Percentiles rank a stretch among this genome's conserved stretches.
phyloP scores from a whole-genome alignment of 2,113 vertebrate species.

The Pyrgilauda ruficollis region DNA sequence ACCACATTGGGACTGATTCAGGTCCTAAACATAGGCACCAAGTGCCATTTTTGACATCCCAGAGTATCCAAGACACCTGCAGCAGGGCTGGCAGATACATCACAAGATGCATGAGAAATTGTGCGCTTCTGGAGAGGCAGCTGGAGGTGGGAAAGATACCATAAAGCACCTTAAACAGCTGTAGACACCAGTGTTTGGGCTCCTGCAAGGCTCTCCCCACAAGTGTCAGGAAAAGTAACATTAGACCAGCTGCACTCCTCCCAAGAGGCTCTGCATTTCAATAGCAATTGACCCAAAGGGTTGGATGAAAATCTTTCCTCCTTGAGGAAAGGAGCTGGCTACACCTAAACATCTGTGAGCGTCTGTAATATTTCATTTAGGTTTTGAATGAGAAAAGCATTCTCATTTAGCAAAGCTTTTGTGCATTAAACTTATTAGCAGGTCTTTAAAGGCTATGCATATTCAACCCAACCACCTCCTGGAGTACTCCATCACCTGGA shows the following conservation, averaged over 20 bases:
- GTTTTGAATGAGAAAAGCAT: not conserved
- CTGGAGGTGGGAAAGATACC: not conserved
- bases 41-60: slow-evolving; percentile 36
- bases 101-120: not conserved
- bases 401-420: not conserved
- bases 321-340: not conserved
- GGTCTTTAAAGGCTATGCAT: not conserved
- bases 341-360: not conserved
- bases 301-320: not conserved
- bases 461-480: not conserved
- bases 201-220: not conserved
- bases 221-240: not conserved
- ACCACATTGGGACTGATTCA: not conserved
- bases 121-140: slow-evolving; percentile 46
- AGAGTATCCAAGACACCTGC: not conserved
- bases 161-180: not conserved
- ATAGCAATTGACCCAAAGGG: not conserved
- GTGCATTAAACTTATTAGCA: not conserved
- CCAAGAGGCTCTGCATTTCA: not conserved
- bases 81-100: not conserved
- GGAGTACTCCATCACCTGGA: not conserved
- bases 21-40: slow-evolving; percentile 37
- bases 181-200: not conserved
- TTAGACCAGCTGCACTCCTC: not conserved
- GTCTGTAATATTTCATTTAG: not conserved